phyloP scores from a whole-genome alignment of 2,888 invertebrate genomes.

The Notodonta dromedarius region DNA sequence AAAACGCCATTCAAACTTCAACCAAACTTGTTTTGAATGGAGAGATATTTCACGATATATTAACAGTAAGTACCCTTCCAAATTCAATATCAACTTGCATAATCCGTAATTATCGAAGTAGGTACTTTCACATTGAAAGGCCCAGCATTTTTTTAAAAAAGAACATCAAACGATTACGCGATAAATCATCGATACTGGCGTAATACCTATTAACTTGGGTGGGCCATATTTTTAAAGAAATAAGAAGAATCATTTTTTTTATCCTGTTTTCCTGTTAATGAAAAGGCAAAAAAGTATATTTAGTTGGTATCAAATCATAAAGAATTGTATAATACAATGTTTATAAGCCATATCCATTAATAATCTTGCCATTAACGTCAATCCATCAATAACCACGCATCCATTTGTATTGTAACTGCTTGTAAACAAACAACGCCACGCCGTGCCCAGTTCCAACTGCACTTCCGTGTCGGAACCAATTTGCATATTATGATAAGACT shows the following conservation, averaged over 20 bases:
- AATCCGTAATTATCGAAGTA: slow-evolving; percentile 42
- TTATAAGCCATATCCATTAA: neutral
- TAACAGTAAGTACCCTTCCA: slow-evolving; percentile 15
- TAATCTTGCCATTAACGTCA: neutral
- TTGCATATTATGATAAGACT: no score
- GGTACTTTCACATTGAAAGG: slow-evolving; percentile 63
- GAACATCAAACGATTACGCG: slow-evolving; percentile 33
- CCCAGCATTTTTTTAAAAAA: slow-evolving; percentile 31
- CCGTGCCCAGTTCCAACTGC: neutral
- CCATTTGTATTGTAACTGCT: no score
- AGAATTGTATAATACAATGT: neutral
- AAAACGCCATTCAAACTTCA: slow-evolving; percentile 11
- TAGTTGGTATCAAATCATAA: no score
- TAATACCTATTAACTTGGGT: no score
- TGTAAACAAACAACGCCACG: no score
- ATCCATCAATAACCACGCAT: neutral
- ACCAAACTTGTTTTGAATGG: slow-evolving; percentile 13
- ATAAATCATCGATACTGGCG: slow-evolving; percentile 18
- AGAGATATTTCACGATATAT: slow-evolving; percentile 18
- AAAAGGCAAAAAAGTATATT: no score
- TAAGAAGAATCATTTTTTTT: no score
- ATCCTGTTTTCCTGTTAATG: no score
- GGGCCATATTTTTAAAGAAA: no score
- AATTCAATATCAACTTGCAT: slow-evolving; percentile 19
- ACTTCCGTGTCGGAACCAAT: neutral